phyloP scores from a whole-genome alignment of 2,888 invertebrate genomes.

The Microdon myrmicae region DNA sequence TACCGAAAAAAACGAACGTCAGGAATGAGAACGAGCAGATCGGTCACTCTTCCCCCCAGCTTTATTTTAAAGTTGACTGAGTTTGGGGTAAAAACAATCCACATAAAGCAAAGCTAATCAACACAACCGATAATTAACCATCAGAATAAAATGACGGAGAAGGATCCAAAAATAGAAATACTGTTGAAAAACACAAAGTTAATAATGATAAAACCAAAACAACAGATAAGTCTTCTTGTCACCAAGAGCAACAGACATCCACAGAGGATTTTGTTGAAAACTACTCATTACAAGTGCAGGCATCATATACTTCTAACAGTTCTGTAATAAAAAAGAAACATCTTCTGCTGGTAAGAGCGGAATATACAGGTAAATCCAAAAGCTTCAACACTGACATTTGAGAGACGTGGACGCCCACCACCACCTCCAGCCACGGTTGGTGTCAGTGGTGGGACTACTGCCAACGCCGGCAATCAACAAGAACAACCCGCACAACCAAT shows the following conservation, averaged over 20 bases:
- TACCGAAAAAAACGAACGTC: conserved; percentile 67
- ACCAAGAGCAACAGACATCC: conserved; percentile 67
- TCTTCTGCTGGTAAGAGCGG: conserved; percentile 57
- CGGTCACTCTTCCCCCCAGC: conserved; percentile 69
- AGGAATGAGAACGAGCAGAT: conserved; percentile 72
- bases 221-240: conserved; percentile 54
- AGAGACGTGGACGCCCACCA: conserved; percentile 63
- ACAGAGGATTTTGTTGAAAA: conserved; percentile 67
- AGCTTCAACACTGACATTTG: conserved; percentile 62
- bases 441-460: conserved; percentile 50
- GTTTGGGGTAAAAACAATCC: conserved; percentile 41
- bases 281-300: conserved; percentile 57
- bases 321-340: conserved; percentile 56
- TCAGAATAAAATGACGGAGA: no score
- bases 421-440: conserved; percentile 57
- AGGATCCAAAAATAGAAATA: conserved; percentile 26
- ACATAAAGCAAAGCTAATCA: no score
- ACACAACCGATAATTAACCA: no score
- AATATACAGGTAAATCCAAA: conserved; percentile 45
- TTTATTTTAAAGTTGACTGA: conserved; percentile 60
- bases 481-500: conserved; percentile 39
- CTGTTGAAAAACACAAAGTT: conserved; percentile 58
- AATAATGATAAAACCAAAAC: conserved; percentile 61
- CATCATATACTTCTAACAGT: conserved; percentile 59
- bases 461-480: conserved; percentile 51